Base-by-base conservation (phyloP, 1,140 invertebrate species). In the Episyrphus balteatus region DNA sequence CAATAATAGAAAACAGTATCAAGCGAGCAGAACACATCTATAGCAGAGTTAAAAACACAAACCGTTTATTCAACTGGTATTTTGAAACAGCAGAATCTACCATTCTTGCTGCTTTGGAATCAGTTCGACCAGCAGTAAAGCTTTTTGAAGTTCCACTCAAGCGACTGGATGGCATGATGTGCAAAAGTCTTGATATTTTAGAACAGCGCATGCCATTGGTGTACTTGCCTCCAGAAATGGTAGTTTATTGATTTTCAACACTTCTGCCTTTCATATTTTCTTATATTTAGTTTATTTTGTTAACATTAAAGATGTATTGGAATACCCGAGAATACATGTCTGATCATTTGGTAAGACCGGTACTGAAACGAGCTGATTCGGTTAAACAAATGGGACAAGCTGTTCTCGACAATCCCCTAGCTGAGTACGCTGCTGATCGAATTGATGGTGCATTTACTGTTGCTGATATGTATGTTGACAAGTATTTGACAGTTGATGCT, bases 401-500 rank as follows among this genome's bases (percentile, higher is more conserved):
- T 0, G 78, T 80, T 6, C 66, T 81, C 40, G 75, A 77, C 42
- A 83, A 76, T 44, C 73, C 79, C 39, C 76, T 84, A 34, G 83
- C 82, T 0, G 77, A 76, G 3, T 78, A 75, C 42, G 85, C 85
- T 1, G 83, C 75, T 3, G 77, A 79, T 37, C 80, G 73, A 17
- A 63, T 88, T 8, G 83, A 86, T 56, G 77, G 76, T 18, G 84
- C 82, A 3, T 70, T 88, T 8, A 76, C 79, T 52, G 79, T 79
- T 17, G 85, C 84, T 36, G 84, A 88, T 57, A 78, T 83, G 57
- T 87, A 86, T 53, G 80, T 88, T 19, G 85, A 88, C 68, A 85
- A 76, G 68, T 86, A 85, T 59, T 70, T 88, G 45, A 83, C 85
- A 15, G 75, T 76, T 13, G 76, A 77, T 10, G 55, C 51, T 57